phyloP scores from a whole-genome alignment of 2,113 vertebrate species.

The Cyanistes caeruleus region DNA sequence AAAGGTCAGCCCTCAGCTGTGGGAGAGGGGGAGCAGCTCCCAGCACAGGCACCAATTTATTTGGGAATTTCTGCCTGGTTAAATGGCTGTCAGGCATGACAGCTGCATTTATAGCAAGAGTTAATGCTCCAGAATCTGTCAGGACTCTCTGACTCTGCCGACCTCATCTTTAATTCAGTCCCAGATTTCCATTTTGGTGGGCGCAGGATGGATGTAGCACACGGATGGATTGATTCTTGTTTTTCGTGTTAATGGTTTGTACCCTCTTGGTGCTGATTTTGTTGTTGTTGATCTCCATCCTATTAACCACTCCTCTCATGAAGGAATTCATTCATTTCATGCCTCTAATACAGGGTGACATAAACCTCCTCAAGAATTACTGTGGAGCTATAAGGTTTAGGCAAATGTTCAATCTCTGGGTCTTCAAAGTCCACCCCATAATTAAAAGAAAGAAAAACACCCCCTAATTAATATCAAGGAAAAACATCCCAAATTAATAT shows the following conservation, averaged over 20 bases:
- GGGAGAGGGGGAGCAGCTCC: background rate
- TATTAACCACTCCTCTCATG: background rate
- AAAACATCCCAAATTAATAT: background rate
- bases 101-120: constrained; percentile 16
- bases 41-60: background rate
- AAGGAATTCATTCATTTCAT: background rate
- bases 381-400: background rate
- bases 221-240: background rate
- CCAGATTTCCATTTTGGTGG: background rate
- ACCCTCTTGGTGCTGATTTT: background rate
- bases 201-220: background rate
- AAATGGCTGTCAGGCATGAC: background rate
- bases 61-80: constrained; percentile 23
- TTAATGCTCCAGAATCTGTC: background rate
- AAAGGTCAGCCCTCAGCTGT: constrained; percentile 12
- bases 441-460: background rate
- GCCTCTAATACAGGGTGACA: background rate
- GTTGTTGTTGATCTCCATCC: background rate
- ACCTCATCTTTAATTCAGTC: constrained; percentile 30
- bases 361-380: background rate
- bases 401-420: background rate
- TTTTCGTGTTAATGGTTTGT: background rate
- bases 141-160: background rate
- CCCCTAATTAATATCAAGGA: background rate
- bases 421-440: background rate